Evolutionary conservation across 1,140 invertebrate species (phyloP), one percentile per base, ranked within the genome.

Genomic region (Brachionus paranguensis): DNA sequence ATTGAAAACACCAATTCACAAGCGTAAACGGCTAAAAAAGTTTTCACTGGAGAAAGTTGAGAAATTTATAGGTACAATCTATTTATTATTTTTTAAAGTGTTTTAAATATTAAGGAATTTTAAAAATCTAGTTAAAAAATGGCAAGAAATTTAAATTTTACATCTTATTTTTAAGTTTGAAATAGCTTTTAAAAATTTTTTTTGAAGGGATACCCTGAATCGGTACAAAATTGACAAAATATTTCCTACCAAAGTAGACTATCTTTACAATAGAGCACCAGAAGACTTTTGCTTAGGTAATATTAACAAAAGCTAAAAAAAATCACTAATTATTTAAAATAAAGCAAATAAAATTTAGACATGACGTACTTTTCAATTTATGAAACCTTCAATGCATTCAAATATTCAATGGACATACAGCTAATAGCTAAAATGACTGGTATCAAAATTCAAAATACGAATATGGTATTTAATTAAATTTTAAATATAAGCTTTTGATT

Each of bases 221-320:
- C 41, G 72, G 12, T 81, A 64, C 17, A 81, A 81, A 81, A 60
- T 81, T 6, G 78, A 81, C 17, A 20, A 43, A 33, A 47, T 83
- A 45, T 68, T 47, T 43, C 81, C 60, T 0, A 70, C 20, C 2
- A 68, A 33, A 41, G 14, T 24, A 12, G 64, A 83, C n/a, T 83
- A 70, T 47, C 68, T 83, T 29, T 83, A 68, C 17, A 68, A 83
- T 33, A 37, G 81, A 14, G 60, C 81, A 83, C 81, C 81, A 20
- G 81, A 83, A 37, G 81, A 83, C 29, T 83, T 43, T 83, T 83
- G 81, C 11, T n/a, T 53, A 65, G 78, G 78, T 83, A 65, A 45
- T 29, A 41, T 55, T 14, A 14, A 45, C 10, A 14, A 41, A 78
- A 55, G 24, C 17, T 14, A 29, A 41, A 45, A 50, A 27, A 55